phyloP scores from a whole-genome alignment of 2,888 invertebrate genomes.

The Nineta flava region DNA sequence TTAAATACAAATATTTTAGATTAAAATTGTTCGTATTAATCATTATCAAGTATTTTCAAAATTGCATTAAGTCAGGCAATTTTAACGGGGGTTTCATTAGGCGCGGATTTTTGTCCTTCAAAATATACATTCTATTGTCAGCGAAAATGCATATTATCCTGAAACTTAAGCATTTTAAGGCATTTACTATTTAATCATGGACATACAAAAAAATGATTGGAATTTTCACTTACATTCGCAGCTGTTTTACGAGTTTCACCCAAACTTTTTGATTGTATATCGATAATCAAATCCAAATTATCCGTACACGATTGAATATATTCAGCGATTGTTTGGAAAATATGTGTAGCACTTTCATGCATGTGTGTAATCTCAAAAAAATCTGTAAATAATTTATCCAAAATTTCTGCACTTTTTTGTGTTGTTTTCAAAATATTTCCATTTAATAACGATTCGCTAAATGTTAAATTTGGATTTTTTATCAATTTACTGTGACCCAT shows the following conservation, averaged over 20 bases:
- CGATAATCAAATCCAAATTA: conserved; percentile 16
- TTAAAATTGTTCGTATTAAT: no score
- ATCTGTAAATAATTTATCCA: conserved; percentile 24
- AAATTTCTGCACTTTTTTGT: conserved; percentile 10
- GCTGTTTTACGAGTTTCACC: neutral
- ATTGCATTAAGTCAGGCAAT: no score
- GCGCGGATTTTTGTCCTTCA: no score
- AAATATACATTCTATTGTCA: no score
- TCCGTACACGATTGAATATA: conserved; percentile 26
- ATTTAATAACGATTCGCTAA: neutral
- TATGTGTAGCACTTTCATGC: conserved; percentile 21
- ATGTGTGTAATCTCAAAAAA: conserved; percentile 26
- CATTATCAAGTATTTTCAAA: no score
- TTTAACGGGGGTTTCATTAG: no score
- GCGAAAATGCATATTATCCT: neutral
- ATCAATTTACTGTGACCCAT: neutral
- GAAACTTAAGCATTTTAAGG: neutral
- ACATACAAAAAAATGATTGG: neutral
- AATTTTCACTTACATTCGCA: neutral
- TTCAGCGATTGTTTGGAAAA: conserved; percentile 23
- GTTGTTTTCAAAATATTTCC: neutral
- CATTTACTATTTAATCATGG: neutral
- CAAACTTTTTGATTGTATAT: neutral
- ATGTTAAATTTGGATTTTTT: neutral
- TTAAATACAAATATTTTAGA: no score